Base-by-base conservation (phyloP, 2,113 vertebrate species). In the Oryzias celebensis region DNA sequence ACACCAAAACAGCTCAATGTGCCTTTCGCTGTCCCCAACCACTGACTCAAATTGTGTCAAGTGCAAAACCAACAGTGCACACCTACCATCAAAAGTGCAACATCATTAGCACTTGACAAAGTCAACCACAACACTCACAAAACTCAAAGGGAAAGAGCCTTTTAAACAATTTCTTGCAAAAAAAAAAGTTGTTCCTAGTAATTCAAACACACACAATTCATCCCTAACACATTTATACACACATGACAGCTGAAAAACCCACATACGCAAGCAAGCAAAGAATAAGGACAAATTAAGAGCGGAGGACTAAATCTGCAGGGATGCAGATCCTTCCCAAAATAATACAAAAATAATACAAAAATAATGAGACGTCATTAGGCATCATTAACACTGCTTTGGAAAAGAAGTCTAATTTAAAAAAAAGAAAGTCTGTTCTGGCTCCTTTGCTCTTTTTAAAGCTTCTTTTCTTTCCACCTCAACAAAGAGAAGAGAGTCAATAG, bases 31-130 rank as follows among this genome's bases (percentile, higher is more conserved):
- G 12, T 67, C 62, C 58, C 68, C 65, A 54, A 62, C 65, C 62
- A 66, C 73, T 74, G 68, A 83, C 68, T 80, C 75, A 72, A 67
- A 76, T 58, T 60, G 62, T 59, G 65, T 84, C 72, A 72, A 76
- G 61, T 68, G 65, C 60, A 22, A 78, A 74, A 65, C 54, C 52
- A 44, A 62, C 47, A 60, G 42, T 43, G 49, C 46, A 75, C 58
- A 63, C 28, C 52, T 2, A n/a, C 57, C 65, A 18, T 36, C 36
- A 58, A 55, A 57, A 52, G 24, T 14, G 23, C n/a, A 3, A 52
- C 48, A 43, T 36, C 10, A 36, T 36, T 36, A 36, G 16, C 47
- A n/a, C 20, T 31, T 18, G 18, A 72, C 61, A 60, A 75, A 69
- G 31, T 61, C 36, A 15, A 44, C 24, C 45, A 70, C 36, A 59